phyloP scores from a whole-genome alignment of 2,113 vertebrate species.

The Scolopax mira region DNA sequence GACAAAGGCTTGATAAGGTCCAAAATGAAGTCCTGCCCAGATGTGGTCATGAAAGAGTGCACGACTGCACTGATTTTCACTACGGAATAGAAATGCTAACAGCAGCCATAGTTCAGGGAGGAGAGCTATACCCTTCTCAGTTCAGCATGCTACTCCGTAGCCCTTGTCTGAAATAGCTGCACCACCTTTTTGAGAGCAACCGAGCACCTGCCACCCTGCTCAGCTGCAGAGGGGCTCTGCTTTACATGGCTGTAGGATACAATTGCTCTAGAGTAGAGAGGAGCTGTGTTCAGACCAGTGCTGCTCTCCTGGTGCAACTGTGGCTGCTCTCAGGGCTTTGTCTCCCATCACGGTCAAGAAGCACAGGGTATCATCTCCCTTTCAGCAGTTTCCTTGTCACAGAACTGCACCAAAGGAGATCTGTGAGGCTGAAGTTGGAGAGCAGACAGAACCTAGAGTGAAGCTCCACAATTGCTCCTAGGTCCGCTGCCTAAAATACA shows the following conservation, averaged over 20 bases:
- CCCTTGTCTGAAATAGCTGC: background rate
- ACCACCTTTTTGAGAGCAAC: background rate
- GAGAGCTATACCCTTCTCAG: background rate
- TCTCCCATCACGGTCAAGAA: background rate
- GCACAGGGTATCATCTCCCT: background rate
- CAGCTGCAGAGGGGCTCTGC: background rate
- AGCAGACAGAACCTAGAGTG: background rate
- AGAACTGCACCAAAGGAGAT: background rate
- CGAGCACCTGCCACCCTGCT: background rate
- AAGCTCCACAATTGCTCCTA: background rate
- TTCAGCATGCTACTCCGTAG: accelerated
- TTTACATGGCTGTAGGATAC: background rate
- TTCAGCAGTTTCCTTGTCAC: background rate
- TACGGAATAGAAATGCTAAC: background rate
- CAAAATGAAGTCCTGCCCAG: background rate
- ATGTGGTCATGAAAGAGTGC: background rate
- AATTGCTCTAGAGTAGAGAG: background rate
- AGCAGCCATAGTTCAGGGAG: background rate
- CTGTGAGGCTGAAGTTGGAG: background rate
- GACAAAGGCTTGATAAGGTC: background rate
- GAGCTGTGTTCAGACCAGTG: background rate
- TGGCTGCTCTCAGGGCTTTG: background rate
- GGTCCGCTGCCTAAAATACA: background rate
- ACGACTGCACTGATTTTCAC: background rate
- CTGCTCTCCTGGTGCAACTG: background rate